Percentiles rank a stretch among this genome's conserved stretches.
Conservation (phyloP, 1,140 invertebrate genomes). For the Drosophila azteca region DNA sequence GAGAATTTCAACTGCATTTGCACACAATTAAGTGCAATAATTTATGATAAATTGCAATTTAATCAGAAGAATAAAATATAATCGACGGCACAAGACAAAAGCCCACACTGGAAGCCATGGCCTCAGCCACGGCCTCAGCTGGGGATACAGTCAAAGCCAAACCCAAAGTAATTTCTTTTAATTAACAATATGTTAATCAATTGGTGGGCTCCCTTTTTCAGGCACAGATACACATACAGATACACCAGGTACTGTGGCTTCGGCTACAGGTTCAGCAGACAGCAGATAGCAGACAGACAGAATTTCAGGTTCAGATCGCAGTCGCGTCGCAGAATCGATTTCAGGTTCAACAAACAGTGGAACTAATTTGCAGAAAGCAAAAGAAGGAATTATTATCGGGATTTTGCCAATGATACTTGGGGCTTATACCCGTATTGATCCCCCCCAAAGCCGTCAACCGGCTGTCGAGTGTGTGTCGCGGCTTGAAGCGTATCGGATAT, state of each 20-base stretch:
- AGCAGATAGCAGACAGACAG: no score
- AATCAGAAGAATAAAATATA: conserved; percentile 53
- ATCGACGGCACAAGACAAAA: conserved; percentile 21
- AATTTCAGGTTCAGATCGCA: conserved; percentile 5
- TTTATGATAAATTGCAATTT: conserved; percentile 56
- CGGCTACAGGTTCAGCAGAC: no score
- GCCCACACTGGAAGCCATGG: neutral
- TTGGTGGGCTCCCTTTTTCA: conserved; percentile 18
- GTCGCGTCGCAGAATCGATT: conserved; percentile 1
- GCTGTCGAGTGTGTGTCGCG: conserved; percentile 21
- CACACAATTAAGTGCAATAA: conserved; percentile 63
- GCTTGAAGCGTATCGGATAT: conserved; percentile 66
- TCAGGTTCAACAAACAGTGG: conserved; percentile 53
- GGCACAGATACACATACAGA: no score
- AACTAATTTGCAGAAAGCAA: conserved; percentile 39
- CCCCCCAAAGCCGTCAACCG: conserved; percentile 30
- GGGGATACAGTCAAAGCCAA: conserved; percentile 7
- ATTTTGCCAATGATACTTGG: conserved; percentile 22
- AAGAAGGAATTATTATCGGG: conserved; percentile 57
- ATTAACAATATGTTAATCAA: conserved; percentile 53
- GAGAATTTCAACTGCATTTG: conserved; percentile 48
- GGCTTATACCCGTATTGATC: conserved; percentile 9
- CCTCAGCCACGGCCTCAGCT: no score
- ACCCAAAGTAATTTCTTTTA: conserved; percentile 39
- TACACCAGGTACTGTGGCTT: no score